Conservation (phyloP, 2,888 invertebrate genomes). For the Stratiomys singularior region DNA sequence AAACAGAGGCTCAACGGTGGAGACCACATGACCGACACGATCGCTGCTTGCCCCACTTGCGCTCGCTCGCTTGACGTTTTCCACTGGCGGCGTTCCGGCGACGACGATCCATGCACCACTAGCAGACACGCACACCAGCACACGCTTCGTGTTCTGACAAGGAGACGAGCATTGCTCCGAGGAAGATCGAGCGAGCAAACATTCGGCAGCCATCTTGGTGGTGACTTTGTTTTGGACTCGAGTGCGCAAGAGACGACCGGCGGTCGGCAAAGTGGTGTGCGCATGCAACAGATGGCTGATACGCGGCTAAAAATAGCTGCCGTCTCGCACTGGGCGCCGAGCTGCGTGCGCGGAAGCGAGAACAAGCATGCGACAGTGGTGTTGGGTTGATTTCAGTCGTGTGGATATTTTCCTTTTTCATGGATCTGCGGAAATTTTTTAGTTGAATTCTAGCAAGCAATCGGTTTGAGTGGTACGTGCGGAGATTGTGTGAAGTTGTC, state of each 20-base stretch:
- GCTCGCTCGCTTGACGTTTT: neutral
- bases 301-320: slow-evolving; percentile 1
- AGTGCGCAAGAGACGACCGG: neutral
- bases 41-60: neutral
- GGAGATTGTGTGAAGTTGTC: slow-evolving; percentile 18
- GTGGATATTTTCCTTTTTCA: slow-evolving; percentile 49
- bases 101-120: neutral
- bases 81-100: neutral
- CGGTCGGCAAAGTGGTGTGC: neutral
- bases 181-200: neutral
- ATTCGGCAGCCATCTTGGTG: slow-evolving; percentile 29
- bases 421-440: slow-evolving; percentile 49
- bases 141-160: too few species aligned
- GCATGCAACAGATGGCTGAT: slow-evolving; percentile 39
- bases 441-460: slow-evolving; percentile 51
- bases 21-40: neutral
- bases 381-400: neutral
- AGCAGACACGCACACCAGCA: neutral
- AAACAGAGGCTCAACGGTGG: neutral
- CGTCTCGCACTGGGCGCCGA: neutral
- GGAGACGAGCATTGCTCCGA: too few species aligned
- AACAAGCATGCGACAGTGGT: neutral
- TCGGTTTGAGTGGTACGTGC: slow-evolving; percentile 49
- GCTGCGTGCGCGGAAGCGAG: neutral
- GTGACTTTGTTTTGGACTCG: neutral